Percentiles rank a stretch among this genome's conserved stretches.
These are phyloP conservation scores for Drosophila prolongata DNA, from an alignment of 2,888 invertebrate species.

Conservation along the genomic window DNA sequence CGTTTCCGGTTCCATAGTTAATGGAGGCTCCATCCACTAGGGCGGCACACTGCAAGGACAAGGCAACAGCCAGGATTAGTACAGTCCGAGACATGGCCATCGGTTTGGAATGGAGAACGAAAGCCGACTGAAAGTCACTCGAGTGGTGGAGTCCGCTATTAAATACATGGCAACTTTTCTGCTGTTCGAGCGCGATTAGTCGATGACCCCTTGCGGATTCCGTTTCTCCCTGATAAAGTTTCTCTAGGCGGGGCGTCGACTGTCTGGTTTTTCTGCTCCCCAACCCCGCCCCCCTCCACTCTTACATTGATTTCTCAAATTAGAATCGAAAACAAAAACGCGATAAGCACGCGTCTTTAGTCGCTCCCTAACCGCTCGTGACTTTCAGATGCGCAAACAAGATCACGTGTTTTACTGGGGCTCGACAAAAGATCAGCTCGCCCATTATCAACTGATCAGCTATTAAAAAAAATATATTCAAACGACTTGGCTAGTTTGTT, in stretches of 20 bases:
- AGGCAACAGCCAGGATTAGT: constrained; percentile 58
- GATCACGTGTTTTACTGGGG: constrained; percentile 60
- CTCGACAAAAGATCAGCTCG: constrained; percentile 27
- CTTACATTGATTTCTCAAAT: constrained; percentile 11
- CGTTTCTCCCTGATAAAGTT: constrained; percentile 44
- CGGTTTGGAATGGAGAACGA: constrained; percentile 30
- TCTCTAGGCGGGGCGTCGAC: constrained; percentile 24
- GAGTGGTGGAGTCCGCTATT: constrained; percentile 48
- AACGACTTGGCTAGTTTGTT: not conserved
- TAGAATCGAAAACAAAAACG: constrained; percentile 44
- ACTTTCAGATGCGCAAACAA: constrained; percentile 49
- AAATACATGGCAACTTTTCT: constrained; percentile 24
- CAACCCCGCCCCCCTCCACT: not conserved
- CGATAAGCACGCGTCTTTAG: constrained; percentile 55
- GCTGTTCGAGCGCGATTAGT: constrained; percentile 23
- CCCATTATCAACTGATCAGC: constrained; percentile 11
- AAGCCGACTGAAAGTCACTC: constrained; percentile 50
- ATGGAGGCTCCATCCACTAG: constrained; percentile 65
- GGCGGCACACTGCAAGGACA: constrained; percentile 73
- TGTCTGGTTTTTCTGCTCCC: constrained; percentile 4
- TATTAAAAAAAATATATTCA: constrained; percentile 16
- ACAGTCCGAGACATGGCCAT: constrained; percentile 49
- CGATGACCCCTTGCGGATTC: constrained; percentile 48
- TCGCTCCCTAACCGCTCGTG: constrained; percentile 46
- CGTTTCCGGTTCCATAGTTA: constrained; percentile 55